Conservation (phyloP, 2,888 invertebrate genomes). For the Eupithecia subumbrata region DNA sequence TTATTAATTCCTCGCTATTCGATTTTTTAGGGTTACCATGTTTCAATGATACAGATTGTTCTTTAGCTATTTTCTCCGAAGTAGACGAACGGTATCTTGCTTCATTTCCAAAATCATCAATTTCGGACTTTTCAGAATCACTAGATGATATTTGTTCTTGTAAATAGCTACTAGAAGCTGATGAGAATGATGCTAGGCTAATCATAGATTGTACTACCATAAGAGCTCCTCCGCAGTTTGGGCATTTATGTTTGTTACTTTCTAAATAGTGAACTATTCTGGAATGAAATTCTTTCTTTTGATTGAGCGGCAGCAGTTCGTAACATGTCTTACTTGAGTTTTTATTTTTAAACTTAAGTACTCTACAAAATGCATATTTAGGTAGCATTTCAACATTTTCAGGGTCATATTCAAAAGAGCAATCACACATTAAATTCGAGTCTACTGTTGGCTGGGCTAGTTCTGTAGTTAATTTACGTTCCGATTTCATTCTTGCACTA, state of each 20-base stretch:
- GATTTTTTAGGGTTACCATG: conserved; percentile 16
- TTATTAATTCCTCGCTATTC: conserved; percentile 29
- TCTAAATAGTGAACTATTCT: conserved; percentile 79
- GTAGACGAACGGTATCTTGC: conserved; percentile 11
- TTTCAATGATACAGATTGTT: conserved; percentile 13
- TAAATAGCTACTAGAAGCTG: conserved; percentile 24
- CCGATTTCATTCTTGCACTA: conserved; percentile 43
- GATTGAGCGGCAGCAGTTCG: conserved; percentile 79
- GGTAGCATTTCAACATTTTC: conserved; percentile 69
- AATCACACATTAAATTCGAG: conserved; percentile 64
- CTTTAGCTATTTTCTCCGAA: conserved; percentile 17
- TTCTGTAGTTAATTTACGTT: conserved; percentile 48
- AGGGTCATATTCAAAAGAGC: conserved; percentile 69
- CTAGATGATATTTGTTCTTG: conserved; percentile 16
- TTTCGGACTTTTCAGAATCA: conserved; percentile 17
- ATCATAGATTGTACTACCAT: conserved; percentile 65
- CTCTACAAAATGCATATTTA: conserved; percentile 83
- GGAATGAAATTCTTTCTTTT: conserved; percentile 83
- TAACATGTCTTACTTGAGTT: conserved; percentile 81
- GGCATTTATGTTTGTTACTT: conserved; percentile 78
- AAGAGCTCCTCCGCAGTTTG: conserved; percentile 73
- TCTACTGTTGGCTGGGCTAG: conserved; percentile 26
- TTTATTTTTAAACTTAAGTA: conserved; percentile 82
- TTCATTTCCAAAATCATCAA: not conserved
- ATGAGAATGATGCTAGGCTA: conserved; percentile 24